Conservation (phyloP, 2,113 vertebrate species). For the Siniperca knerii region DNA sequence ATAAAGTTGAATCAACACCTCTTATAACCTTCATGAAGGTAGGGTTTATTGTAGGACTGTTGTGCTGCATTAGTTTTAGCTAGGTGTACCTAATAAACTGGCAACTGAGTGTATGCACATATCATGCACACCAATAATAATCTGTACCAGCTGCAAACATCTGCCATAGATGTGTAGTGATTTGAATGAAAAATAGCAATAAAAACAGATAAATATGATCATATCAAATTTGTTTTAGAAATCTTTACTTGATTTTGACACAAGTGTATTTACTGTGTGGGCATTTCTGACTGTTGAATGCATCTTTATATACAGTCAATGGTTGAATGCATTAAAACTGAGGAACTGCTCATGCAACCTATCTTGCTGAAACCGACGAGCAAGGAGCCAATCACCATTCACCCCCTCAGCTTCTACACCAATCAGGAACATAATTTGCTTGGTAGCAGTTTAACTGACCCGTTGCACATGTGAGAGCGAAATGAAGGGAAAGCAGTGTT, state of each 20-base stretch:
- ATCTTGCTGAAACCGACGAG: slow-evolving; percentile 25
- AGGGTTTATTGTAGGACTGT: neutral
- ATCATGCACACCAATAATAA: neutral
- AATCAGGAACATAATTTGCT: slow-evolving; percentile 43
- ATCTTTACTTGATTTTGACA: neutral
- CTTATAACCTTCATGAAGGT: neutral
- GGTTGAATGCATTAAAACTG: too few relatives aligned
- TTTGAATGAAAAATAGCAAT: neutral
- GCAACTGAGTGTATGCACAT: neutral
- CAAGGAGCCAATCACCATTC: slow-evolving; percentile 50
- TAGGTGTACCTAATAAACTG: neutral
- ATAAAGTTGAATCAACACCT: neutral
- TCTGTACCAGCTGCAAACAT: neutral
- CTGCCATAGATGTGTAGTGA: neutral
- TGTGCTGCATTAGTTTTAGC: neutral
- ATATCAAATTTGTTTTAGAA: neutral
- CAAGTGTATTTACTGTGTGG: neutral
- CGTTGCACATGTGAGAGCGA: slow-evolving; percentile 73
- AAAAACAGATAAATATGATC: neutral
- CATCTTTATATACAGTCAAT: too few relatives aligned
- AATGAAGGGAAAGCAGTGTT: neutral
- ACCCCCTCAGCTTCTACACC: neutral
- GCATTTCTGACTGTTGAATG: neutral
- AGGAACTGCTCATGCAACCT: slow-evolving; percentile 63
- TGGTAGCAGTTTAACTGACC: slow-evolving; percentile 55